These are phyloP conservation scores for Spodoptera littoralis DNA, from an alignment of 2,888 invertebrate species.

Conservation along the genomic window DNA sequence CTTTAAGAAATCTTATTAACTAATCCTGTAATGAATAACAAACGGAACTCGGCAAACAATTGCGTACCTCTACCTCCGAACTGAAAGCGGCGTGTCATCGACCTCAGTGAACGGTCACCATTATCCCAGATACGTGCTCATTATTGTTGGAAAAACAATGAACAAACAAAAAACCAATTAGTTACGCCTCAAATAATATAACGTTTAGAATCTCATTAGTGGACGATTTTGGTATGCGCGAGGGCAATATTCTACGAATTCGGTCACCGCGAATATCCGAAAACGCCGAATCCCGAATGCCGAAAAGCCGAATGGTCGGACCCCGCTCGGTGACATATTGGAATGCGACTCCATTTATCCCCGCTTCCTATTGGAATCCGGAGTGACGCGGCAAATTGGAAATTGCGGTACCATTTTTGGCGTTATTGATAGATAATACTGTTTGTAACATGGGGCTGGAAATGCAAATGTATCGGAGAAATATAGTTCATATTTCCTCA, in stretches of 20 bases:
- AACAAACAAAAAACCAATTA: conserved; percentile 65
- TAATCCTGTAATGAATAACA: conserved; percentile 20
- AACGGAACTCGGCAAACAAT: conserved; percentile 24
- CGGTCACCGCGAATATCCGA: conserved; percentile 72
- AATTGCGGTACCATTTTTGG: conserved; percentile 87
- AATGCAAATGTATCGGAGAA: conserved; percentile 47
- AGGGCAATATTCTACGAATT: conserved; percentile 77
- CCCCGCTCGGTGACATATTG: conserved; percentile 87
- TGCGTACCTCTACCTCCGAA: conserved; percentile 14
- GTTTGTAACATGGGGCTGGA: conserved; percentile 70
- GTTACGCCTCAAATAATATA: conserved; percentile 57
- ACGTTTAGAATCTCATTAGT: conserved; percentile 83
- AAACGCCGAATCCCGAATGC: conserved; percentile 79
- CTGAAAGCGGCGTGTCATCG: conserved; percentile 41
- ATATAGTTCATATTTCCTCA: conserved; percentile 17
- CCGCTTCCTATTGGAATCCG: conserved; percentile 89
- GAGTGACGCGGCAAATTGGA: conserved; percentile 88
- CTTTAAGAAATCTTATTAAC: conserved; percentile 30
- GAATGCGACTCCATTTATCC: conserved; percentile 89
- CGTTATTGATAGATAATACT: conserved; percentile 84
- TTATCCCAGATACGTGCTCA: conserved; percentile 49
- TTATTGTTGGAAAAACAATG: conserved; percentile 55
- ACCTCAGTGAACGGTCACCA: conserved; percentile 41
- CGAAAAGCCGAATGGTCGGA: conserved; percentile 83
- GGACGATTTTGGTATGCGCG: conserved; percentile 72